Evolutionary conservation across 1,140 invertebrate species (phyloP), one percentile per base, ranked within the genome.

Genomic region (Lasioglossum albipes): DNA sequence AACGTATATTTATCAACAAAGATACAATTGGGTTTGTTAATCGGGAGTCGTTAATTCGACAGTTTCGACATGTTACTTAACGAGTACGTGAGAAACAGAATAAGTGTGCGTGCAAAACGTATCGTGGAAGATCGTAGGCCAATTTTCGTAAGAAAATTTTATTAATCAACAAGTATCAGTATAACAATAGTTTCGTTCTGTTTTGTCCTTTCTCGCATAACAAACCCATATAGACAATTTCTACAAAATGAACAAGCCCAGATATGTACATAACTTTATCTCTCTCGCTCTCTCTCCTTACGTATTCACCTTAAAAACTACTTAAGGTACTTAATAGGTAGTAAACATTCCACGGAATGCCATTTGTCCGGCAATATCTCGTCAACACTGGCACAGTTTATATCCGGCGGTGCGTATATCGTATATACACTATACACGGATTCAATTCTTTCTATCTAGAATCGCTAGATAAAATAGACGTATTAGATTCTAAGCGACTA

Each of bases 101-200:
- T n/a, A 61, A 82, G 70, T 81, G 62, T 86, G 76, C 84, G 82
- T 86, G 85, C 85, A 81, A 73, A 76, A 73, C 76, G 75, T 79
- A 84, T 86, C 59, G 85, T 90, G 76, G 83, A 90, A 90, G 87
- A 91, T 91, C 84, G 87, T 91, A 91, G 81, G 88, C 89, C 89
- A 92, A 91, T 92, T 89, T 92, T 91, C 83, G 76, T 91, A 91
- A 89, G 87, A 92, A 92, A 92, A 91, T 90, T 92, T 92, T 92
- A 92, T 92, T 92, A 91, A 92, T 87, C 88, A 91, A 92, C 90
- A 91, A 68, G 84, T 91, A 89, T 82, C 66, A 78, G 78, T 87
- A 82, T 84, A 91, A 92, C 88, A 91, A 91, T 86, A 90, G 81
- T 89, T 88, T 87, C 72, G 52, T 74, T 82, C 80, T 82, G 59